phyloP scores from a whole-genome alignment of 2,888 invertebrate genomes.

The Liopterus haemorrhoidalis region DNA sequence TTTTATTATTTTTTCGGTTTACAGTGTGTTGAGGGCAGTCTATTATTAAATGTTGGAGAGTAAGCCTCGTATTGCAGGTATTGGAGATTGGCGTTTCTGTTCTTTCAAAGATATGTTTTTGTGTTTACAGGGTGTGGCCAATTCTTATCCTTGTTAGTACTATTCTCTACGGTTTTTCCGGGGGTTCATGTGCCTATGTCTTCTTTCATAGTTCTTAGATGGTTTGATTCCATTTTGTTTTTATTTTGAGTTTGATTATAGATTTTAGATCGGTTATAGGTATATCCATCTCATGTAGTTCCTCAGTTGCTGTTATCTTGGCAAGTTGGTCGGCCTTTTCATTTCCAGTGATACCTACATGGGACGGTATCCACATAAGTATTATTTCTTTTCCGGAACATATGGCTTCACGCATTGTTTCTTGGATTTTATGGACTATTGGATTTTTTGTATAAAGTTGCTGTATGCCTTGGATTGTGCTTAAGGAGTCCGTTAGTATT shows the following conservation, averaged over 20 bases:
- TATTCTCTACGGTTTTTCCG: too few relatives aligned
- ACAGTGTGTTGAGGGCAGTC: too few relatives aligned
- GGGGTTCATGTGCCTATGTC: too few relatives aligned
- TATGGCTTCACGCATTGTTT: conserved; percentile 1
- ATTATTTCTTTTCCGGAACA: not conserved
- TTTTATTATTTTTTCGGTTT: too few relatives aligned
- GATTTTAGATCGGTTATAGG: not conserved
- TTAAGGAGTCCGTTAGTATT: conserved; percentile 13
- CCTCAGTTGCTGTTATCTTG: not conserved
- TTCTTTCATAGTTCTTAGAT: too few relatives aligned
- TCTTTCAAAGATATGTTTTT: too few relatives aligned
- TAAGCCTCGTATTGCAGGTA: too few relatives aligned
- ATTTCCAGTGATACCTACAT: conserved; percentile 9
- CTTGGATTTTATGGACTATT: conserved; percentile 2
- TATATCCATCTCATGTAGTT: not conserved
- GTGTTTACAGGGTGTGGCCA: too few relatives aligned
- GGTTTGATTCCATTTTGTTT: not conserved
- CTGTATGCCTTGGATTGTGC: conserved; percentile 4
- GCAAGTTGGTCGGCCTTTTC: conserved; percentile 13
- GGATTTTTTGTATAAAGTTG: conserved; percentile 7
- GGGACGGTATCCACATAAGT: conserved; percentile 9
- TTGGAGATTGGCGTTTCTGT: too few relatives aligned
- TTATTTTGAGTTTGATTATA: not conserved
- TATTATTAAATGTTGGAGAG: too few relatives aligned
- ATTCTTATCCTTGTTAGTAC: too few relatives aligned